Evolutionary conservation across 2,797 vertebrate genomes (phyloP).

Genomic region (Acanthornis magna): DNA sequence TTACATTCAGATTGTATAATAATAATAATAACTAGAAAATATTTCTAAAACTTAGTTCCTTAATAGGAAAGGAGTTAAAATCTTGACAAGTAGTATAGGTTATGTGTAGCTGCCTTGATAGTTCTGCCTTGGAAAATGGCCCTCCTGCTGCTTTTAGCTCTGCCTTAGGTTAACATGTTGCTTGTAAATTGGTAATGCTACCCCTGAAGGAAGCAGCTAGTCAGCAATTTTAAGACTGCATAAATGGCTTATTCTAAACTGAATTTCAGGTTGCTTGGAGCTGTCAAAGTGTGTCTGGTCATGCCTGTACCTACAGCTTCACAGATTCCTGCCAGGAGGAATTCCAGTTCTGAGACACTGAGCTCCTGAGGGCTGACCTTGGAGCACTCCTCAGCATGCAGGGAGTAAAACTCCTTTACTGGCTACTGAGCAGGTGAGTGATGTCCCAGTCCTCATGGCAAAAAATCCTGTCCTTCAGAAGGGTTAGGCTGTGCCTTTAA

Average conservation of each 20-base stretch:
- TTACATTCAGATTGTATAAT: not conserved
- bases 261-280: not conserved
- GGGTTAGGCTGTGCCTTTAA: not conserved
- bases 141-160: not conserved
- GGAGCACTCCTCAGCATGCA: not conserved
- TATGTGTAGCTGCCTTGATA: not conserved
- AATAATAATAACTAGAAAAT: not conserved
- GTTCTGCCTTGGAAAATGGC: not conserved
- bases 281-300: not conserved
- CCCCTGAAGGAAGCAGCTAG: not conserved
- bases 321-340: not conserved
- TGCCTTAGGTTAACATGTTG: rapidly evolving
- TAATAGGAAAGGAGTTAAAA: not conserved
- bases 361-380: not conserved
- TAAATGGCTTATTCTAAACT: not conserved
- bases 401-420: not conserved
- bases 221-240: not conserved
- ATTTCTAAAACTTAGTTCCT: not conserved
- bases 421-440: not conserved
- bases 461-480: not conserved
- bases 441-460: not conserved
- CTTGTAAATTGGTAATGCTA: not conserved
- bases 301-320: not conserved
- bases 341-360: not conserved
- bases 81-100: not conserved